Percentiles rank a stretch among this genome's conserved stretches.
These are phyloP conservation scores for Syngnathus acus DNA, from an alignment of 2,797 vertebrate species.

Conservation along the genomic window DNA sequence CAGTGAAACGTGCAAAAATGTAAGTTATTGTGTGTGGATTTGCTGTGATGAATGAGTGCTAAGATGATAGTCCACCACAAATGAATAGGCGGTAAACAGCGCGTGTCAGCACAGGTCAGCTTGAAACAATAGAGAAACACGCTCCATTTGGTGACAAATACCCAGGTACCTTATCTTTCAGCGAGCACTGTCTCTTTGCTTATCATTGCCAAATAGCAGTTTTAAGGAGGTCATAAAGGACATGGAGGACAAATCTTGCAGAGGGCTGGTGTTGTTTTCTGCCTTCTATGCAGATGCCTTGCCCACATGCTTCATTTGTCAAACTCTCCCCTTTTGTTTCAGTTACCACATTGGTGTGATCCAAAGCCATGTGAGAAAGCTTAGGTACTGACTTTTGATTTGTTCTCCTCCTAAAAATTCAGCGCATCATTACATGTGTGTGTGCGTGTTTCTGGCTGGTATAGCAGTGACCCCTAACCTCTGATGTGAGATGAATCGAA, in stretches of 20 bases:
- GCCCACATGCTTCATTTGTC: constrained; percentile 63
- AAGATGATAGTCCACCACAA: constrained; percentile 56
- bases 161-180: constrained; percentile 53
- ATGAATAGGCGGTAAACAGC: constrained; percentile 63
- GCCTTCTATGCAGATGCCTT: constrained; percentile 51
- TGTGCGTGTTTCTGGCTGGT: constrained; percentile 16
- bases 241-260: constrained; percentile 46
- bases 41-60: constrained; percentile 58
- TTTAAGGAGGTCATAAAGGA: constrained; percentile 54
- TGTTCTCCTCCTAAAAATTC: constrained; percentile 36
- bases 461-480: constrained; percentile 44
- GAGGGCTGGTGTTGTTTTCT: constrained; percentile 59
- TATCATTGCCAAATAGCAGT: constrained; percentile 64
- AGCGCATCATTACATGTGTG: constrained; percentile 3
- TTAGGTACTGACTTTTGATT: constrained; percentile 45
- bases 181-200: constrained; percentile 44
- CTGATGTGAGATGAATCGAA: constrained; percentile 40
- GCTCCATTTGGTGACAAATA: constrained; percentile 67
- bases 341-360: constrained; percentile 65
- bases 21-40: constrained; percentile 38
- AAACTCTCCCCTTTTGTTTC: constrained; percentile 68
- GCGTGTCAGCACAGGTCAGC: constrained; percentile 56
- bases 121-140: constrained; percentile 48
- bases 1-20: constrained; percentile 14
- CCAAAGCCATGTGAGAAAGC: constrained; percentile 50